phyloP scores from a whole-genome alignment of 2,888 invertebrate genomes.

The Drosophila pseudotakahashii region DNA sequence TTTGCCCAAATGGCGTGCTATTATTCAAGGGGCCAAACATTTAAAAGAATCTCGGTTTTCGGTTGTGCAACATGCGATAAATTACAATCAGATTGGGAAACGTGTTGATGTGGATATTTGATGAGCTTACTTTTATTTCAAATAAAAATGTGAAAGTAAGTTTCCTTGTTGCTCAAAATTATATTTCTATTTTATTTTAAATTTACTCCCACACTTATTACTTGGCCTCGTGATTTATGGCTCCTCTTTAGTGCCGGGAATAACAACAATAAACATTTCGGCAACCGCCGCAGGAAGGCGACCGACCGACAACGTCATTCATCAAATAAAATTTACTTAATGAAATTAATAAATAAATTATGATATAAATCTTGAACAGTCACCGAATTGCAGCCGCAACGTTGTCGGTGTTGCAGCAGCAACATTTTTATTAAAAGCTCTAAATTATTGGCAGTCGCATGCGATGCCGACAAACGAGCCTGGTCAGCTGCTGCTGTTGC shows the following conservation, averaged over 20 bases:
- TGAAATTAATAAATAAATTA: constrained; percentile 81
- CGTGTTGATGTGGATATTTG: constrained; percentile 5
- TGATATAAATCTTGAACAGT: constrained; percentile 78
- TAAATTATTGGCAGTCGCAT: constrained; percentile 77
- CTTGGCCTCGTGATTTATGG: constrained; percentile 17
- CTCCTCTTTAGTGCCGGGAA: constrained; percentile 28
- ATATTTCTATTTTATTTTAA: neutral
- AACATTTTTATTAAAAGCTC: constrained; percentile 79
- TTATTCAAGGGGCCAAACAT: constrained; percentile 53
- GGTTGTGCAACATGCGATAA: constrained; percentile 10
- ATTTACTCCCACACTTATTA: constrained; percentile 23
- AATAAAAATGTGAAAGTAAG: constrained; percentile 5
- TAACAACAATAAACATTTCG: constrained; percentile 73
- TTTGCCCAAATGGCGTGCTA: constrained; percentile 54
- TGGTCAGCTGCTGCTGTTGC: constrained; percentile 43
- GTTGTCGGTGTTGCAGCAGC: constrained; percentile 42
- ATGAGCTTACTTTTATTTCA: constrained; percentile 3
- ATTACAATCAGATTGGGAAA: constrained; percentile 1
- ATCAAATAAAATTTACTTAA: constrained; percentile 79
- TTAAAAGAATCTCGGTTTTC: constrained; percentile 23
- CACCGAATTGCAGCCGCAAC: constrained; percentile 41
- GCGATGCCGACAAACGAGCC: constrained; percentile 69
- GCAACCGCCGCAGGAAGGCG: constrained; percentile 60
- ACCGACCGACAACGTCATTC: constrained; percentile 68
- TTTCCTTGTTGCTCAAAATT: neutral